Conservation (phyloP, 2,888 invertebrate genomes). For the Thymelicus acteon region DNA sequence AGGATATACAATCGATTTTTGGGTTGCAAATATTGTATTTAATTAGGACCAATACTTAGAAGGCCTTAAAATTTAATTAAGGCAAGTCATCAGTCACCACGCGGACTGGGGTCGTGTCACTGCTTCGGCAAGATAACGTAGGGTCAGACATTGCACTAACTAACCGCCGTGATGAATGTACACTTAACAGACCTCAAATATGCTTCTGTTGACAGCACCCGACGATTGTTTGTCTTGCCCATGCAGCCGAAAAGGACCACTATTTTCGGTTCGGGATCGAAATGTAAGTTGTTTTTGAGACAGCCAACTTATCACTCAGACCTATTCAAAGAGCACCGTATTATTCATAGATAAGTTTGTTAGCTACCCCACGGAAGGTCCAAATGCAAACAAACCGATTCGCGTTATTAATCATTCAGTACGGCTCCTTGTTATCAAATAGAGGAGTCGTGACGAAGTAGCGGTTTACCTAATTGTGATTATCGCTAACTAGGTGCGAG, state of each 20-base stretch:
- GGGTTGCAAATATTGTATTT: constrained; percentile 45
- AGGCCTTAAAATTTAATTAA: constrained; percentile 81
- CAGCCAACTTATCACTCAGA: constrained; percentile 66
- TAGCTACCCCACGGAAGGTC: constrained; percentile 65
- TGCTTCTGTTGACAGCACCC: constrained; percentile 69
- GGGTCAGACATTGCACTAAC: constrained; percentile 79
- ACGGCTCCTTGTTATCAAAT: constrained; percentile 71
- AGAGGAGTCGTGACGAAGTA: constrained; percentile 73
- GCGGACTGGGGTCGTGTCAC: constrained; percentile 70
- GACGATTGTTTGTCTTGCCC: constrained; percentile 72
- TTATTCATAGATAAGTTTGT: constrained; percentile 77
- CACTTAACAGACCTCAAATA: constrained; percentile 79
- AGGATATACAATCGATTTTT: constrained; percentile 40
- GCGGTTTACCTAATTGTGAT: constrained; percentile 74
- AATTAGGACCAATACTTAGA: constrained; percentile 41
- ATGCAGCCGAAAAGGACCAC: constrained; percentile 61
- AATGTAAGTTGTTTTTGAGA: constrained; percentile 55
- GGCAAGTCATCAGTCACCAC: constrained; percentile 80
- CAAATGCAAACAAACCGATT: constrained; percentile 75
- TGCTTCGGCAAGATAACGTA: constrained; percentile 77
- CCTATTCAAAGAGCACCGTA: constrained; percentile 62
- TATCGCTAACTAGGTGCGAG: constrained; percentile 68
- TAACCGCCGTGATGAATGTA: constrained; percentile 77
- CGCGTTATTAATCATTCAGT: constrained; percentile 78
- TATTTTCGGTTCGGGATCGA: background rate